A percentile compares a stretch with the other conserved stretches of the same genome.
Conservation (phyloP, 2,888 invertebrate genomes). For the Ichneumoninae sp. region DNA sequence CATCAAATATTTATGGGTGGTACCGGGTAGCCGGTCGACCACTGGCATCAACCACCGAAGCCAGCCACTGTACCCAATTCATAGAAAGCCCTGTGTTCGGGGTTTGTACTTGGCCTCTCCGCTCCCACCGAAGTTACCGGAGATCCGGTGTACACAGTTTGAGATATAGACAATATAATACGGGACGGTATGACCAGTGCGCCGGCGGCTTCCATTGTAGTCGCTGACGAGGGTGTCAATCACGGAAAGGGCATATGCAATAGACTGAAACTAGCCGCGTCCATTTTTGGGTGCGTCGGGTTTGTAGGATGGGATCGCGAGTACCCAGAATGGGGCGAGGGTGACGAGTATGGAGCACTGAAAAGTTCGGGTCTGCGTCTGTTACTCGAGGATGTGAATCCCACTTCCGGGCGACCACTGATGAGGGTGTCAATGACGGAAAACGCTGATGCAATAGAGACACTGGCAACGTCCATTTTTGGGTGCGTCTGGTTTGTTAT, state of each 20-base stretch:
- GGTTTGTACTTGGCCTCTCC: constrained; percentile 18
- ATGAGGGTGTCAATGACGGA: neutral
- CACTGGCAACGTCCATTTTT: neutral
- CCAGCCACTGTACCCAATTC: constrained; percentile 43
- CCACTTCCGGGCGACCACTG: too few species aligned
- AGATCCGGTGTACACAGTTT: constrained; percentile 8
- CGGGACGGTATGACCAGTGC: neutral
- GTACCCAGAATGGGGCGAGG: too few species aligned
- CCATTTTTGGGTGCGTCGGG: neutral
- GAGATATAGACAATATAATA: constrained; percentile 16
- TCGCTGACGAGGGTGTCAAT: neutral
- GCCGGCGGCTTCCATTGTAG: neutral
- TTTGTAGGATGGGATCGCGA: neutral
- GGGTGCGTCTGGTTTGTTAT: too few species aligned
- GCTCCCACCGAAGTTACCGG: constrained; percentile 19
- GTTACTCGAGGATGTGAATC: too few species aligned
- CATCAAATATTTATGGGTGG: constrained; percentile 76
- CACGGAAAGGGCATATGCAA: neutral
- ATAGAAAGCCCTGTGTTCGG: constrained; percentile 36
- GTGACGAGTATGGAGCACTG: too few species aligned
- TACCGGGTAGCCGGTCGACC: constrained; percentile 68
- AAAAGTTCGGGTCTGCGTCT: too few species aligned
- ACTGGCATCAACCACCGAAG: constrained; percentile 62
- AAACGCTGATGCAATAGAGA: neutral
- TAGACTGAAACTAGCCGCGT: neutral